Evolutionary conservation across 2,113 vertebrate genomes (phyloP).

Genomic region (Hucho hucho): DNA sequence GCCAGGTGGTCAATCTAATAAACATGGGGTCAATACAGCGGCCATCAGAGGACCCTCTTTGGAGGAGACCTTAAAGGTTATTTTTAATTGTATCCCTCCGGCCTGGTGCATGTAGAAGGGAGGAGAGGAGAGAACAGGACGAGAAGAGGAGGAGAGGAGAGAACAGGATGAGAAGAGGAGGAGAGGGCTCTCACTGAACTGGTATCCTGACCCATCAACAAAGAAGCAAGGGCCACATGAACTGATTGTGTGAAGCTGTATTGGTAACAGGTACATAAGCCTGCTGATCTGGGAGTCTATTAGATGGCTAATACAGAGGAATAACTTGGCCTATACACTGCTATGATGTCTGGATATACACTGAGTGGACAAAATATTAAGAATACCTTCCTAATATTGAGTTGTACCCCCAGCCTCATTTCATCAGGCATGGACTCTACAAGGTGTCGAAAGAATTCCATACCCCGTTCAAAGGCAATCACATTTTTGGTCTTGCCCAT

Average conservation of each 20-base stretch:
- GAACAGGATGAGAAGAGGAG: conserved; percentile 13
- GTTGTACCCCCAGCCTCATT: too few species aligned
- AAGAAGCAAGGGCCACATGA: neutral
- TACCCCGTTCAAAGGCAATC: too few species aligned
- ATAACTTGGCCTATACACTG: too few species aligned
- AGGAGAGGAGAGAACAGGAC: conserved; percentile 16
- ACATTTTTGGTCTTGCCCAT: too few species aligned
- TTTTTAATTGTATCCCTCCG: conserved; percentile 76
- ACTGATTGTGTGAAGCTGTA: neutral
- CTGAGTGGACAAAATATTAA: too few species aligned
- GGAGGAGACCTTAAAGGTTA: conserved; percentile 69
- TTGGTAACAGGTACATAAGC: too few species aligned
- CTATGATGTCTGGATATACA: too few species aligned
- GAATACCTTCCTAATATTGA: too few species aligned
- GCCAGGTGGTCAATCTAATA: conserved; percentile 80
- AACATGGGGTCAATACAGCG: conserved; percentile 76
- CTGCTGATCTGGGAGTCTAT: too few species aligned
- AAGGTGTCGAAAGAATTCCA: too few species aligned
- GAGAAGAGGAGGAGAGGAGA: neutral
- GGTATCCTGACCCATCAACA: neutral
- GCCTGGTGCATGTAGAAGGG: conserved; percentile 55
- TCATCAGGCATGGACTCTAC: too few species aligned
- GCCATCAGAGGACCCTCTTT: conserved; percentile 71
- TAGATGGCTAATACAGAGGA: too few species aligned
- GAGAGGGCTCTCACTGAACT: neutral